Evolutionary conservation across 2,888 invertebrate species (phyloP), one percentile per base, ranked within the genome.

Genomic region (Euplagia quadripunctaria): DNA sequence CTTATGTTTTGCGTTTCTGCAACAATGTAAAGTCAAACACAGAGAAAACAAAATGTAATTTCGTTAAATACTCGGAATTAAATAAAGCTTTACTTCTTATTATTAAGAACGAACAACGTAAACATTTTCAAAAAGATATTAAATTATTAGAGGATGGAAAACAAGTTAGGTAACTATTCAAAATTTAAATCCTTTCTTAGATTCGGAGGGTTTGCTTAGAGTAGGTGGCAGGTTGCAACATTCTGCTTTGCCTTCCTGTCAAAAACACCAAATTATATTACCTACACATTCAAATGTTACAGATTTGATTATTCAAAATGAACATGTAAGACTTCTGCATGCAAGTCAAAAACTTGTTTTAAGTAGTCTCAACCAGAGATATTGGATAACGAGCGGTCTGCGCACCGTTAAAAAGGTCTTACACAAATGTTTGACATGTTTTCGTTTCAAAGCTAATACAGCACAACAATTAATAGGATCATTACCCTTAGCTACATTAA

Each of bases 191-290:
- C 51, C 49, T 6, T 66, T 66, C 12, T 42, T 68, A 42, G 49
- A 66, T 51, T 51, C 9, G 2, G 7, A 12, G 3, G 51, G 49
- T 7, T 16, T 66, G 8, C 17, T 66, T 0, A 12, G 66, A 9
- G 31, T 49, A 11, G 66, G 66, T 12, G 66, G 66, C 49, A n/a
- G 66, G 5, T 16, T 66, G 20, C 20, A 66, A 20, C 31, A 49
- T 43, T 9, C 66, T 31, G 6, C 9, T 17, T 3, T 66, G 4
- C 49, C 49, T 20, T 51, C 1, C 17, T 49, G 5, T 5, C 66
- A 66, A 31, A 49, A 51, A 66, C 49, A 66, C 51, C 49, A 51
- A 11, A 51, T 66, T 12, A 20, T 66, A 14, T 49, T 66, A n/a
- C 66, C 66, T 3, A n/a, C 14, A 12, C 7, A 31, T 2, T 51